Conservation (phyloP, 1,140 invertebrate species). For the Andrena cerasifolii region DNA sequence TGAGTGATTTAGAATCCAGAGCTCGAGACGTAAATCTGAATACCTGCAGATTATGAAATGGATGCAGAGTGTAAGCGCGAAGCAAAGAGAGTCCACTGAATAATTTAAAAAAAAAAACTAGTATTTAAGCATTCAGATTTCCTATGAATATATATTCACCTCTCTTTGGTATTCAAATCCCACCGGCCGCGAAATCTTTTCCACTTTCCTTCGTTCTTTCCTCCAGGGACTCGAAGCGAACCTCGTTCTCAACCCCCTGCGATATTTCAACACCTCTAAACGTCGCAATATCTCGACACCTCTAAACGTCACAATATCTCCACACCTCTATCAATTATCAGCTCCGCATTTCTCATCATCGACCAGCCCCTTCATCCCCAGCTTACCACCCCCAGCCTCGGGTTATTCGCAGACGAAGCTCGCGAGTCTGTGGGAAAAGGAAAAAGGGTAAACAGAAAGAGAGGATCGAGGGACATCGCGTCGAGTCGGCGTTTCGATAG, state of each 20-base stretch:
- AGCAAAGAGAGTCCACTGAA: constrained; percentile 4
- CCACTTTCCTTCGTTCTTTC: constrained; percentile 8
- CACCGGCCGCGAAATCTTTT: constrained; percentile 6
- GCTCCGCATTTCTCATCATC: background rate
- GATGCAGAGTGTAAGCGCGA: no score
- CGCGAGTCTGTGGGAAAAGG: background rate
- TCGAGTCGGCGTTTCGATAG: constrained; percentile 47
- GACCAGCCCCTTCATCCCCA: background rate
- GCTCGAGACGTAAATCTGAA: no score
- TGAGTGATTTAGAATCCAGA: no score
- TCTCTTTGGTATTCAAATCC: constrained; percentile 43
- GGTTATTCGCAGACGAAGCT: background rate
- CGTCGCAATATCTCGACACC: no score
- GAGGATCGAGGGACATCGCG: constrained; percentile 24
- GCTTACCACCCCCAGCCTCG: background rate
- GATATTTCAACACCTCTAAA: background rate
- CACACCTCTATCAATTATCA: no score
- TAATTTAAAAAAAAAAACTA: constrained; percentile 29
- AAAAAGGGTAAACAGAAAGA: constrained; percentile 8
- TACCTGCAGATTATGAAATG: no score
- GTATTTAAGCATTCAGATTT: constrained; percentile 39
- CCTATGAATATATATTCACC: constrained; percentile 26
- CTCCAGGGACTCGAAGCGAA: no score
- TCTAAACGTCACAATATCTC: no score
- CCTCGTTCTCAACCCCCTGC: no score